Evolutionary conservation across 2,888 invertebrate species (phyloP), one percentile per base, ranked within the genome.

Genomic region (Nephrotoma appendiculata): DNA sequence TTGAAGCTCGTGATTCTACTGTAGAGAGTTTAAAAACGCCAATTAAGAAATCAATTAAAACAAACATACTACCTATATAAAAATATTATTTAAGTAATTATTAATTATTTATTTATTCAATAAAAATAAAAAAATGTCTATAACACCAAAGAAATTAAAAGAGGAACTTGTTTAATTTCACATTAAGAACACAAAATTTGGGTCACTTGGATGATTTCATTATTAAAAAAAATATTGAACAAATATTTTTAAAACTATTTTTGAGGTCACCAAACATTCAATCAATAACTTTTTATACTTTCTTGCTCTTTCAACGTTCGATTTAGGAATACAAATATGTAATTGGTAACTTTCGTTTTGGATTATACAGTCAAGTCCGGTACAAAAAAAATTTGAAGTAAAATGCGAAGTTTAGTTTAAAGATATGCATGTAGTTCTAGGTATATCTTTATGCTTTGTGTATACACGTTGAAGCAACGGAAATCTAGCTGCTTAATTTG

Each of bases 1-100:
- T 94, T 90, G 94, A 93, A 91, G 94, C 84, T 2, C 84, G 84
- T 2, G 42, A 84, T 43, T 84, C 41, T 5, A 15, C 0, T 15
- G 19, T n/a, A 6, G 19, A 52, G 15, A 52, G 6, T 15, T 5
- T 9, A n/a, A 71, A 71, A 31, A 71, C 9, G 31, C 1, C 9
- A 7, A 31, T 31, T 31, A 71, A 31, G 31, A 15, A 52, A 52
- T 6, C 15, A n/a, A 52, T 71, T 12, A 71, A 71, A 71, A 31
- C 31, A 31, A 31, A 31, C 31, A 31, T 2, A 52, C 44, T 52
- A 71, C 31, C 9, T 9, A 0, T 31, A 5, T 44, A 44, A 44
- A 44, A 44, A 44, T 2, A 71, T 31, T 31, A 31, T 52, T n/a
- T 52, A 52, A 52, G 52, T 52, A 31, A 31, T 31, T 31, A 31